These are phyloP conservation scores for Dromius quadrimaculatus DNA, from an alignment of 2,888 invertebrate species.

Conservation along the genomic window DNA sequence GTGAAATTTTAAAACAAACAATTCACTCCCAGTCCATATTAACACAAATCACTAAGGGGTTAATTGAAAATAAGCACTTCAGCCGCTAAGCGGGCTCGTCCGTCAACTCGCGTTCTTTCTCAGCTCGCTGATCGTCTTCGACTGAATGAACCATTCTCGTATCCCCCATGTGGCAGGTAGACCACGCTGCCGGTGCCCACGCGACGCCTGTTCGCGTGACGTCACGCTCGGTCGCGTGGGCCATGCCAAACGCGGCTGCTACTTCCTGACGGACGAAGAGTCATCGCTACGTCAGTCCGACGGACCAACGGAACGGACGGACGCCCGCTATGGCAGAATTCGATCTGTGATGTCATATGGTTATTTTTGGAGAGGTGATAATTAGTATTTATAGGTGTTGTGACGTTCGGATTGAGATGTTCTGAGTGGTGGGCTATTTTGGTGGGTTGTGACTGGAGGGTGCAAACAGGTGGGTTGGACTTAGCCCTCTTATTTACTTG, in stretches of 20 bases:
- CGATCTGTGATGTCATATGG: neutral
- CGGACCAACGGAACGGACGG: neutral
- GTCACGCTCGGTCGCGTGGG: conserved; percentile 53
- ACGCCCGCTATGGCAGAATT: neutral
- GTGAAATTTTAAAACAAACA: no score
- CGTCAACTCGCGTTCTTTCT: no score
- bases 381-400: neutral
- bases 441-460: neutral
- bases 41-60: no score
- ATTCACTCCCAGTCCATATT: no score
- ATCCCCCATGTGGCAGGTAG: conserved; percentile 60
- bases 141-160: conserved; percentile 61
- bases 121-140: no score
- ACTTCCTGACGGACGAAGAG: conserved; percentile 30
- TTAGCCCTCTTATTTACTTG: no score
- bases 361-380: neutral
- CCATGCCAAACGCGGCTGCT: conserved; percentile 19
- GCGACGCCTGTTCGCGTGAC: conserved; percentile 60
- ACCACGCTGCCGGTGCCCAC: conserved; percentile 58
- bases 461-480: neutral
- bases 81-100: no score
- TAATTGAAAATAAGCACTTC: no score
- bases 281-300: neutral
- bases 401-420: neutral
- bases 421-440: neutral